phyloP scores from a whole-genome alignment of 2,113 vertebrate genomes.

The Trachemys scripta region DNA sequence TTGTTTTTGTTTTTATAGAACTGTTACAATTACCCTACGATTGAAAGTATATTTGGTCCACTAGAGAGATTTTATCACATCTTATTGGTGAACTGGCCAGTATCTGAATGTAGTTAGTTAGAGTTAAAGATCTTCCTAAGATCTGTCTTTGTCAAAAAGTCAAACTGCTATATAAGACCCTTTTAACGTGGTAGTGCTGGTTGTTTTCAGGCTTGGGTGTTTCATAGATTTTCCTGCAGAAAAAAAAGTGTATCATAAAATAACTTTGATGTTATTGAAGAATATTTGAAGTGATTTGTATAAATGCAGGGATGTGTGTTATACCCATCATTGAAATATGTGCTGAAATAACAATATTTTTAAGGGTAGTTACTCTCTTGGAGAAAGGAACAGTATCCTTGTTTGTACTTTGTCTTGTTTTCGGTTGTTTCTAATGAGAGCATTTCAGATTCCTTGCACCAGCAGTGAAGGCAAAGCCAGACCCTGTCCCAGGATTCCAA shows the following conservation, averaged over 20 bases:
- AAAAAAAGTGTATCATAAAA: not conserved
- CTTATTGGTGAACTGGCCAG: conserved; percentile 7
- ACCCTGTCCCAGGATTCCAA: not conserved
- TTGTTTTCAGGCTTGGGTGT: not conserved
- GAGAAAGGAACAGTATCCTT: not conserved
- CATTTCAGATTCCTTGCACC: not conserved
- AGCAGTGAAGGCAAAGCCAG: conserved; percentile 16
- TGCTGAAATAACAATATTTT: not conserved
- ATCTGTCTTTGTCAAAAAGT: not conserved
- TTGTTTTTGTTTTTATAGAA: conserved; percentile 26
- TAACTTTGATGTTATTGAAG: not conserved
- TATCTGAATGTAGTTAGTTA: not conserved
- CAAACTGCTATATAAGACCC: not conserved
- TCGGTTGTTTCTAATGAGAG: conserved; percentile 1
- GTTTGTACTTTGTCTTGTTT: not conserved
- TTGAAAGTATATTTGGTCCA: not conserved
- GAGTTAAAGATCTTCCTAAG: not conserved
- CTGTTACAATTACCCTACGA: not conserved
- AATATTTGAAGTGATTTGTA: not conserved
- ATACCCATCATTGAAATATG: not conserved
- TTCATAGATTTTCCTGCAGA: not conserved
- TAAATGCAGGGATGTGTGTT: not conserved
- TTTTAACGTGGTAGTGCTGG: not conserved
- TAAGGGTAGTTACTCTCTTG: not conserved
- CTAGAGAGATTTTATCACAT: not conserved